phyloP scores from a whole-genome alignment of 2,113 vertebrate species.

The Baryphthengus martii region DNA sequence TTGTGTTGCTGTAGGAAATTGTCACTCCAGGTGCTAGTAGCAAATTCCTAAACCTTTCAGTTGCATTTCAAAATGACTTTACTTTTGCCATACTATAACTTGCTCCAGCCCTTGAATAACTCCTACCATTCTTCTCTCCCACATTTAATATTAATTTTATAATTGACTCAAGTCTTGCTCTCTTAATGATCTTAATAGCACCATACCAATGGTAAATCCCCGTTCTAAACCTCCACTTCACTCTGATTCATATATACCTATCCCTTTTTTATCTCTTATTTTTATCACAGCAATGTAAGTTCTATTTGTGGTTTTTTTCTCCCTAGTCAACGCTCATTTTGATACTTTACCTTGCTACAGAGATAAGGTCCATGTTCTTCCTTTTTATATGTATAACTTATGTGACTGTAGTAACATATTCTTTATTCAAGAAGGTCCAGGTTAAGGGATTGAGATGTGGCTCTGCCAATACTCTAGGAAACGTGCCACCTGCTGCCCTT shows the following conservation, averaged over 20 bases:
- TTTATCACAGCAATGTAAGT: background rate
- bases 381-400: background rate
- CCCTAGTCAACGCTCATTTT: background rate
- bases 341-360: background rate
- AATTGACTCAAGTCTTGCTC: background rate
- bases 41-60: background rate
- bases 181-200: background rate
- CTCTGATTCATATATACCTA: background rate
- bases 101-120: background rate
- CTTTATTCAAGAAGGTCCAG: background rate
- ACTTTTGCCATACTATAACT: background rate
- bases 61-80: background rate
- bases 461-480: background rate
- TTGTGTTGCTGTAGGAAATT: background rate
- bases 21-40: background rate
- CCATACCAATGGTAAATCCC: background rate
- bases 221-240: background rate
- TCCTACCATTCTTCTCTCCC: background rate
- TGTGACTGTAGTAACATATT: background rate
- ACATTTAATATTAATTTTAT: background rate
- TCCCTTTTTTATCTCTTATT: background rate
- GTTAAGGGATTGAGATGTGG: background rate
- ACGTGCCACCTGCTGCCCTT: background rate
- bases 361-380: rapidly evolving
- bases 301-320: background rate